Evolutionary conservation across 2,797 vertebrate genomes (phyloP).

Genomic region (Bradypodion ventrale): DNA sequence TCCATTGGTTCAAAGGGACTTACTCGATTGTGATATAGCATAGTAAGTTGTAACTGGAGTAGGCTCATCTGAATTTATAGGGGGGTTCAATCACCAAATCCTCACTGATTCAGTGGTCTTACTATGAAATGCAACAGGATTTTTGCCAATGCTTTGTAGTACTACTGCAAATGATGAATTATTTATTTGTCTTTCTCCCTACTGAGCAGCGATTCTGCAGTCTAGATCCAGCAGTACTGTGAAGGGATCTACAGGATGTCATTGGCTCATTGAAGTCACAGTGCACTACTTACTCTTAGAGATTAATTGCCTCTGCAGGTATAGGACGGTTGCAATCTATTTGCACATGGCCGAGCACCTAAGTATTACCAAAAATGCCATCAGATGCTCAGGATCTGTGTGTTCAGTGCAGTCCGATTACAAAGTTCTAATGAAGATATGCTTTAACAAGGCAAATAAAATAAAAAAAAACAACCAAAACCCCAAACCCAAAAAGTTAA

Average conservation of each 20-base stretch:
- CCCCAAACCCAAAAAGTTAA: constrained; percentile 57
- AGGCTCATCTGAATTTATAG: too few relatives aligned
- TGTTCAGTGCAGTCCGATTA: constrained; percentile 72
- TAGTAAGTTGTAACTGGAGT: too few relatives aligned
- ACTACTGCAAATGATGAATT: neutral
- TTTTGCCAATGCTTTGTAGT: neutral
- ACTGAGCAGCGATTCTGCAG: constrained; percentile 16
- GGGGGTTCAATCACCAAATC: too few relatives aligned
- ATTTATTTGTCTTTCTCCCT: neutral
- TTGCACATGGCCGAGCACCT: constrained; percentile 67
- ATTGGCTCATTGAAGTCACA: constrained; percentile 43
- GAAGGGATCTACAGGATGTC: constrained; percentile 45
- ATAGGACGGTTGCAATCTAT: constrained; percentile 75
- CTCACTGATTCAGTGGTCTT: too few relatives aligned
- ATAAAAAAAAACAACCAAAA: neutral
- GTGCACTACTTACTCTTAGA: constrained; percentile 40
- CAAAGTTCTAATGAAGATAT: constrained; percentile 73
- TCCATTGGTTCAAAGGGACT: too few relatives aligned
- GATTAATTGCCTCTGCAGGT: constrained; percentile 66
- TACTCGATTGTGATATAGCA: too few relatives aligned
- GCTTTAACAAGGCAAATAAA: constrained; percentile 68
- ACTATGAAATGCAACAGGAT: too few relatives aligned
- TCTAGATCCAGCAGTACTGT: constrained; percentile 1
- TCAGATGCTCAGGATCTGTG: constrained; percentile 63
- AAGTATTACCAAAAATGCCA: constrained; percentile 68